Conservation (phyloP, 2,113 vertebrate species). For the Zosterops lateralis region DNA sequence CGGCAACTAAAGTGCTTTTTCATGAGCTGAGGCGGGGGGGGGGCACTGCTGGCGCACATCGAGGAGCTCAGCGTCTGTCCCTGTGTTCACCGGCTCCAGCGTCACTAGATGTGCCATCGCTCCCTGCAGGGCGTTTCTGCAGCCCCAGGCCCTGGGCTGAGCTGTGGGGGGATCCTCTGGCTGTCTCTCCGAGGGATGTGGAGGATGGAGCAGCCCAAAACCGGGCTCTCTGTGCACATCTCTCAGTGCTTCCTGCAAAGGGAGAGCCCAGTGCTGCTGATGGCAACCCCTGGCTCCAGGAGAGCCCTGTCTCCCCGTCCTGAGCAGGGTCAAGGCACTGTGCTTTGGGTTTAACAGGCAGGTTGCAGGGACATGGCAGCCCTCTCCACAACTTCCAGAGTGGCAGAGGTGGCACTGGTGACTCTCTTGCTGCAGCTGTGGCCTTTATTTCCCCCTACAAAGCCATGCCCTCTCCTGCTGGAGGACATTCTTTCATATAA, state of each 20-base stretch:
- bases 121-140: rapidly evolving
- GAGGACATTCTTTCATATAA: neutral
- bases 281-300: neutral
- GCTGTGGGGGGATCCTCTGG: neutral
- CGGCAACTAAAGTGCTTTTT: neutral
- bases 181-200: rapidly evolving
- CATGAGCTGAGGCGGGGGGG: neutral
- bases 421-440: rapidly evolving
- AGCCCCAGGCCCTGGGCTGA: neutral
- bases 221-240: rapidly evolving
- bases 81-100: neutral
- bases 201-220: neutral
- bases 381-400: neutral
- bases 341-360: neutral
- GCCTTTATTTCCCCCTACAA: neutral
- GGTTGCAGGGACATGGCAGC: neutral
- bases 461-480: neutral
- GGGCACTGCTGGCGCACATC: neutral
- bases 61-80: neutral
- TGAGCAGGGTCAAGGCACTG: neutral
- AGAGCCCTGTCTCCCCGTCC: rapidly evolving
- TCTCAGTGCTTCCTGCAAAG: rapidly evolving
- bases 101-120: rapidly evolving
- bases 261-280: neutral
- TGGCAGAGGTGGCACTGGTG: neutral